Evolutionary conservation across 2,113 vertebrate genomes (phyloP), one percentile per base, ranked within the genome.

Genomic region (Dasypus novemcinctus): DNA sequence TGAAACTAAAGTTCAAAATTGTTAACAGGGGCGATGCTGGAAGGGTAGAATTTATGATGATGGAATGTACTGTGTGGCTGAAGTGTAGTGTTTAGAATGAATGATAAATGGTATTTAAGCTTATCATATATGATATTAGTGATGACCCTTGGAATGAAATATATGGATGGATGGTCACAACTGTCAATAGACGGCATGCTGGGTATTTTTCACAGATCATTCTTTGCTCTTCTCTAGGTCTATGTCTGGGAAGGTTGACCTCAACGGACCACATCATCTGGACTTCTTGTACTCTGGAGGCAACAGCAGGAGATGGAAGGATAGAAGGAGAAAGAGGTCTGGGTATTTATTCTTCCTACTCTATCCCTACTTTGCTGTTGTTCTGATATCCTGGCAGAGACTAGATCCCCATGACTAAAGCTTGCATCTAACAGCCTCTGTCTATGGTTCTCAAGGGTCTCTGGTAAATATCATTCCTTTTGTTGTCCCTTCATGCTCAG

Each of bases 1-100:
- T 80, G 49, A 96, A n/a, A 91, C 59, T 87, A 46, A 86, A 78
- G 38, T 69, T 87, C n/a, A 79, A 68, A 93, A 68, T 38, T 68
- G 23, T 85, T 74, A 91, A 71, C 74, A 93, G 57, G 41, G 7
- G 31, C 61, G 46, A 94, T 80, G 31, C 21, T 52, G 21, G n/a
- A 93, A 84, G 49, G 10, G 87, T 87, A 91, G 36, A 84, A 75
- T n/a, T 4, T 91, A 54, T 72, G 54, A 78, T 33, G 29, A 43
- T 79, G 38, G 91, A 33, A 72, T 84, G n/a, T 88, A 91, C 27
- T 57, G 8, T 64, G 31, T 68, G 79, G 46, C 29, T 54, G 72
- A 49, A 63, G 36, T 20, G 0, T 27, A 64, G 27, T 17, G 1
- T 87, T 90, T 61, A 36, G 38, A 85, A 76, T 81, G 66, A 94